Evolutionary conservation across 2,113 vertebrate genomes (phyloP).

Genomic region (Lota lota): DNA sequence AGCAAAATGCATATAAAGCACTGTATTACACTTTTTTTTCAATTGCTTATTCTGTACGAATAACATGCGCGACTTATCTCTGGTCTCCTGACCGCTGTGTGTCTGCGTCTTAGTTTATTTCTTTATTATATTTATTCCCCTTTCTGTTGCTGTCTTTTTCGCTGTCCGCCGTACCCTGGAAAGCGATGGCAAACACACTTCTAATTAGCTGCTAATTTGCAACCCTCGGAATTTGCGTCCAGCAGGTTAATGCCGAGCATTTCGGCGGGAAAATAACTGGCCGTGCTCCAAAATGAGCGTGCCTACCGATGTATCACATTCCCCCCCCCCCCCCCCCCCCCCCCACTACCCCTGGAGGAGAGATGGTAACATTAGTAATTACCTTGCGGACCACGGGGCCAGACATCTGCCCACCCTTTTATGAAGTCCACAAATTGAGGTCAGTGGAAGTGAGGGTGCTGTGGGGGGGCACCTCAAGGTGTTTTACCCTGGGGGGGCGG

Average conservation of each 20-base stretch:
- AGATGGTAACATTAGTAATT: constrained; percentile 61
- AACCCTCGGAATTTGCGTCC: constrained; percentile 54
- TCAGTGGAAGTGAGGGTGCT: constrained; percentile 28
- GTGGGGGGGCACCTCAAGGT: constrained; percentile 39
- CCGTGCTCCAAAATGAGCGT: constrained; percentile 48
- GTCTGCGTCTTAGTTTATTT: not conserved
- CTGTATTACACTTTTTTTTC: too few relatives aligned
- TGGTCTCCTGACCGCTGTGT: too few relatives aligned
- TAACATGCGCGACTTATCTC: too few relatives aligned
- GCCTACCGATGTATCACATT: constrained; percentile 31
- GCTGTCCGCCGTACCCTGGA: constrained; percentile 23
- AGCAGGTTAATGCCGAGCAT: constrained; percentile 59
- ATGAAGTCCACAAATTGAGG: constrained; percentile 67
- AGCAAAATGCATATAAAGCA: too few relatives aligned
- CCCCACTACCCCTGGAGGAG: constrained; percentile 42
- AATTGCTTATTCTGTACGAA: too few relatives aligned
- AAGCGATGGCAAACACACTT: constrained; percentile 46
- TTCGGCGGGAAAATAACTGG: constrained; percentile 58
- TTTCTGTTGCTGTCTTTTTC: constrained; percentile 35
- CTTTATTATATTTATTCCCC: not conserved
- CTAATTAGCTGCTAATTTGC: constrained; percentile 70
- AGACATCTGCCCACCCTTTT: constrained; percentile 58
- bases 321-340: constrained; percentile 25
- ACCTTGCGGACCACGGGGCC: constrained; percentile 50
- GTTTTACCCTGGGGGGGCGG: constrained; percentile 11